Base-by-base conservation (phyloP, 2,888 invertebrate genomes). In the Cantharis nigra region DNA sequence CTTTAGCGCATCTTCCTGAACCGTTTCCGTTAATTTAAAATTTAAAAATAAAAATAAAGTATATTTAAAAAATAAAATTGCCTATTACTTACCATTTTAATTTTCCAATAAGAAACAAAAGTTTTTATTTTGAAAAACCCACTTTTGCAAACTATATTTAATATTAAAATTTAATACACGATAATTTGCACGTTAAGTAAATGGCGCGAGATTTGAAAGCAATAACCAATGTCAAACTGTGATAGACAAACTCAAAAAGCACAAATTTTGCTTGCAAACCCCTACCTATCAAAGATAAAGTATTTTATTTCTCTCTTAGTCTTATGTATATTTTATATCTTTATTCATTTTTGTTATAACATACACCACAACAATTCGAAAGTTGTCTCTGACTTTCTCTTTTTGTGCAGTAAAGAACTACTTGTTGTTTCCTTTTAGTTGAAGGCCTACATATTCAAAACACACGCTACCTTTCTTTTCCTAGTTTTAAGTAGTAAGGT, bases 301-400 rank as follows among this genome's bases (percentile, higher is more conserved):
- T 33, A 77, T 80, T 75, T 64, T 71, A 26, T 74, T 67, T 78
- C 78, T 80, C 69, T 67, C 72, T 78, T 74, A 71, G 28, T 69
- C 80, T 76, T 63, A 69, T 71, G 16, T 9, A 26, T 26, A 62
- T 71, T 33, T n/a, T 30, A 49, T 16, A 76, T 49, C 72, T 62
- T 74, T 70, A 67, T 80, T 80, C 79, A 76, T 79, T 79, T 81
- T 80, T 79, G 77, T 79, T 81, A 79, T 75, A 79, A 79, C 80
- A 80, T 80, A 81, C 80, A 78, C 80, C 81, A 81, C 81, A 78
- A 82, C 82, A 82, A 82, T 82, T 82, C 80, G 82, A 82, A 82
- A 82, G 82, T 82, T 82, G 82, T 79, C 79, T 79, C 74, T 74
- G 30, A 75, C 74, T 78, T 76, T 80, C 78, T 80, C 78, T 77